Base-by-base conservation (phyloP, 2,797 vertebrate genomes). In the Distichodus sexfasciatus region DNA sequence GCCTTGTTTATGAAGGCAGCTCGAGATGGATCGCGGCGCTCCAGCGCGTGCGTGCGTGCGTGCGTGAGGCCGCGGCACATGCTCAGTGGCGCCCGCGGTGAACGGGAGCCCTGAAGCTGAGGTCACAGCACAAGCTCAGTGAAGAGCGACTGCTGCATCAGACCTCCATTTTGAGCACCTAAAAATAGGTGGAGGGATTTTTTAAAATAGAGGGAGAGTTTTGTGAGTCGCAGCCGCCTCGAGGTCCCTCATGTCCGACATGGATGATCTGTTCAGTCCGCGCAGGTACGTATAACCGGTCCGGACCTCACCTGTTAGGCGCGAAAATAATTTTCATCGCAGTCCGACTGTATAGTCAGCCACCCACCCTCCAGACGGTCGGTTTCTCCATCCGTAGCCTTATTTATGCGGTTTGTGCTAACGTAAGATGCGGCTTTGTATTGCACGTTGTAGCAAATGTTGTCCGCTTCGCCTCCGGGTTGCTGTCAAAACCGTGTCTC, bases 91-190 rank as follows among this genome's bases (percentile, higher is more conserved):
- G 91, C 81, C 90, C 85, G 80, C 85, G 80, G 82, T 86, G 86
- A 91, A 86, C 93, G 91, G 89, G 91, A 94, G 90, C 94, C 92
- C 90, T 85, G 91, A 90, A 91, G 92, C 95, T 95, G 93, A 96
- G 96, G 96, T 98, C 97, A 97, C 86, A 17, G 46, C 57, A 51
- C 47, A 53, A 19, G 47, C 67, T 61, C 94, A 90, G 93, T 85
- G 93, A 88, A 88, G 94, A 84, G 90, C n/a, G n/a, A n/a, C n/a
- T n/a, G n/a, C n/a, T n/a, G n/a, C n/a, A n/a, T n/a, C n/a, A n/a
- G n/a, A n/a, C 95, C 96, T 96, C 97, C 97, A 98, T 99, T 97
- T 99, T 98, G 95, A 94, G 93, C 88, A 91, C 91, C 92, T 89
- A 87, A 83, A 79, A 84, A 47, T 21, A 47, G 24, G 15, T 8